These are phyloP conservation scores for Pseudolaguvia tuberculata DNA, from an alignment of 2,113 vertebrate genomes.

Conservation along the genomic window DNA sequence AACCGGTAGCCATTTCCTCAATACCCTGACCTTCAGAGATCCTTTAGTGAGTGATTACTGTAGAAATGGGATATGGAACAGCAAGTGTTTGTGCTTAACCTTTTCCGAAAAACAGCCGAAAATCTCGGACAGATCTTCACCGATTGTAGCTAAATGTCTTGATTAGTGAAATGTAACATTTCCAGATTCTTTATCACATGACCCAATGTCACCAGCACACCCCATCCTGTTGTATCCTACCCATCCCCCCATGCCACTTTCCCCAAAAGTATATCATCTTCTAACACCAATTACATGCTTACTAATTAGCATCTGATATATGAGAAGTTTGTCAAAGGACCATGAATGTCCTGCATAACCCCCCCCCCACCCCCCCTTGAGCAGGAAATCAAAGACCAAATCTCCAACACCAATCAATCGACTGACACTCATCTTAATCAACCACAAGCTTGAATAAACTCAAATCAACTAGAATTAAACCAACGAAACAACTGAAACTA, in stretches of 20 bases:
- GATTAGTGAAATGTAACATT: constrained; percentile 19
- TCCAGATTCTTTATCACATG: constrained; percentile 44
- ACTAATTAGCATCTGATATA: constrained; percentile 92
- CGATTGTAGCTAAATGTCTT: too few species aligned
- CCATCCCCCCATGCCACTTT: constrained; percentile 59
- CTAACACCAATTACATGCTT: constrained; percentile 95
- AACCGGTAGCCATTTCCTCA: neutral
- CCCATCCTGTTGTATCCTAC: constrained; percentile 55
- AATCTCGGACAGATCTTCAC: neutral
- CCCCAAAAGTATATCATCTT: constrained; percentile 89
- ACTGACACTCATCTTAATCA: too few species aligned
- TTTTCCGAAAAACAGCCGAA: constrained; percentile 12
- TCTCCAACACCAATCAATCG: constrained; percentile 1
- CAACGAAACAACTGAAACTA: neutral
- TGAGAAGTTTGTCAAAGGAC: too few species aligned
- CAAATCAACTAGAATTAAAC: neutral
- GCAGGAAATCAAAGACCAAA: neutral
- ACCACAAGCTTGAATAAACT: neutral
- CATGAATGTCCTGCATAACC: too few species aligned
- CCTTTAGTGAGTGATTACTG: neutral
- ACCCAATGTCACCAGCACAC: constrained; percentile 42
- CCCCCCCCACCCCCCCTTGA: too few species aligned
- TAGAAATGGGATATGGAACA: neutral
- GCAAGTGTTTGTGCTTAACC: neutral
- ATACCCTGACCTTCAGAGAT: neutral